Conservation (phyloP, 1,140 invertebrate species). For the Musca domestica region DNA sequence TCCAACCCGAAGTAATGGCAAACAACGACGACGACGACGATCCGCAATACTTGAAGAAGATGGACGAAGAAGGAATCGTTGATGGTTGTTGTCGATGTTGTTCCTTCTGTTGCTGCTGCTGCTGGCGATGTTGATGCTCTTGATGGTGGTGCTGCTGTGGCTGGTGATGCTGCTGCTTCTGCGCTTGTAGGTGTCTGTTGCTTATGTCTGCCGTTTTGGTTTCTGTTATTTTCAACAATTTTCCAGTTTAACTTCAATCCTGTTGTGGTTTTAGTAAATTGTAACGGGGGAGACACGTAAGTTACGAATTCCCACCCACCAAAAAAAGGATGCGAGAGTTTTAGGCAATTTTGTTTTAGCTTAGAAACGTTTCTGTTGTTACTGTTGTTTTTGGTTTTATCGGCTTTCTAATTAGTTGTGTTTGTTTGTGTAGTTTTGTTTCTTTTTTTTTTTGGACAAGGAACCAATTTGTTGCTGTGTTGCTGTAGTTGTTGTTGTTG, state of each 20-base stretch:
- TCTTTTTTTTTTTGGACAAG: not conserved
- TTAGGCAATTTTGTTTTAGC: slow-evolving; percentile 28
- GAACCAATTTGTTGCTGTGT: not conserved
- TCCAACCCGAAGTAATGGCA: too few species aligned
- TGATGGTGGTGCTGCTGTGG: too few species aligned
- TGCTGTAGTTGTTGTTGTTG: slow-evolving; percentile 13
- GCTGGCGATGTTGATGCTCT: too few species aligned
- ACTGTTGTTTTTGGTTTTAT: slow-evolving; percentile 28
- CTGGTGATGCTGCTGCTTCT: slow-evolving; percentile 32
- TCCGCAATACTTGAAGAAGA: not conserved
- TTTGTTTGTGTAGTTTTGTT: slow-evolving; percentile 20
- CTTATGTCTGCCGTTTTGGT: slow-evolving; percentile 5
- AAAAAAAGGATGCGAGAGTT: too few species aligned
- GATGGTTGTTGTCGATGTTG: too few species aligned
- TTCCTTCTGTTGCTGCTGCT: too few species aligned
- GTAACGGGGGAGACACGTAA: too few species aligned
- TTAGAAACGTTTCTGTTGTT: slow-evolving; percentile 23
- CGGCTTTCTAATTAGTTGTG: slow-evolving; percentile 29
- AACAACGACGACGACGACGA: slow-evolving; percentile 14
- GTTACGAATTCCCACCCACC: too few species aligned
- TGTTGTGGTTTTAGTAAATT: too few species aligned
- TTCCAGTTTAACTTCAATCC: too few species aligned
- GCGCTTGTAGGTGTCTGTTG: slow-evolving; percentile 28
- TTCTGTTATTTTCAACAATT: slow-evolving; percentile 28
- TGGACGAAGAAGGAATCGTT: too few species aligned